Conservation (phyloP, 2,888 invertebrate species). For the Drosophila yooni region DNA sequence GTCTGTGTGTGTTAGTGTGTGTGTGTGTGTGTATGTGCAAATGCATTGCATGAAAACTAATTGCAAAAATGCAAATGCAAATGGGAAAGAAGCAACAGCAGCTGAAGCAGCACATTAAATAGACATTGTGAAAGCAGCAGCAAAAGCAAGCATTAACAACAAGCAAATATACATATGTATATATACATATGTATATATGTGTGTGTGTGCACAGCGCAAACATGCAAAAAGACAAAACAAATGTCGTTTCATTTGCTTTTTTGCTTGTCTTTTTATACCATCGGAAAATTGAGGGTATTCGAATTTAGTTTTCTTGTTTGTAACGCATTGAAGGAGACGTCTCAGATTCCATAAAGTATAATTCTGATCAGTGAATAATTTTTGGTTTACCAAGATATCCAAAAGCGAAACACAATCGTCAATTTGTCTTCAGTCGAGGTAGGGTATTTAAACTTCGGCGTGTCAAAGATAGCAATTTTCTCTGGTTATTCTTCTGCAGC, state of each 20-base stretch:
- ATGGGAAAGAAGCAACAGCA: slow-evolving; percentile 31
- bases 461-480: background rate
- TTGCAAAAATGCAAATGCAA: slow-evolving; percentile 49
- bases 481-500: slow-evolving; percentile 16
- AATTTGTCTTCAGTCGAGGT: background rate
- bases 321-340: background rate
- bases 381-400: background rate
- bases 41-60: slow-evolving; percentile 36
- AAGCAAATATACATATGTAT: slow-evolving; percentile 1
- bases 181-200: slow-evolving; percentile 8
- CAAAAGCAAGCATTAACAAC: slow-evolving; percentile 20
- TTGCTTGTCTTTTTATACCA: background rate
- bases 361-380: background rate
- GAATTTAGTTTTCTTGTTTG: background rate
- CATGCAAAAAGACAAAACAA: slow-evolving; percentile 53
- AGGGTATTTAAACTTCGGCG: background rate
- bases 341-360: background rate
- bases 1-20: slow-evolving; percentile 3
- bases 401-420: background rate
- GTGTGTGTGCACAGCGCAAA: slow-evolving; percentile 24
- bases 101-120: slow-evolving; percentile 46
- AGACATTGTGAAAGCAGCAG: slow-evolving; percentile 52
- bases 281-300: background rate
- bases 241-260: slow-evolving; percentile 49
- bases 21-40: slow-evolving; percentile 14